Evolutionary conservation across 2,888 invertebrate genomes (phyloP).

Genomic region (Argyra leucocephala): DNA sequence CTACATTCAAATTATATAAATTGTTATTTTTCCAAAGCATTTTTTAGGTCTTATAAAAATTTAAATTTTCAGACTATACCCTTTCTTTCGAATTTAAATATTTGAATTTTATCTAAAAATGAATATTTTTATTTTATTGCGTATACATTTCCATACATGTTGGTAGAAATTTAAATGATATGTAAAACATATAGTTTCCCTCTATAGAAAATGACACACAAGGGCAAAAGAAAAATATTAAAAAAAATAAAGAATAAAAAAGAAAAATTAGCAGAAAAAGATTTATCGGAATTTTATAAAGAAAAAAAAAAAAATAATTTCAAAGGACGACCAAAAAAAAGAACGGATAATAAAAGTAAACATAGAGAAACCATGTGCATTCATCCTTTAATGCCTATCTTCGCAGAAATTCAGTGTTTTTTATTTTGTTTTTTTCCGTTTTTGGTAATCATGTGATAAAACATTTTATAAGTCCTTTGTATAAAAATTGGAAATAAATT

Average conservation of each 20-base stretch:
- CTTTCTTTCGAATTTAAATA: no score
- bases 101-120: neutral
- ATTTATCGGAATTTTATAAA: neutral
- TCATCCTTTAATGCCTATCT: neutral
- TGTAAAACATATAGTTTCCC: neutral
- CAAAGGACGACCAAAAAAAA: neutral
- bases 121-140: neutral
- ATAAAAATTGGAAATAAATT: no score
- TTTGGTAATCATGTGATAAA: neutral
- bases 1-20: no score
- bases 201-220: neutral
- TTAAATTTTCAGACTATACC: no score
- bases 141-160: no score
- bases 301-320: neutral
- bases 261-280: neutral
- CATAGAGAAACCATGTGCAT: neutral
- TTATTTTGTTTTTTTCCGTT: neutral
- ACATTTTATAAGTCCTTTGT: no score
- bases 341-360: neutral
- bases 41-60: no score
- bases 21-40: no score
- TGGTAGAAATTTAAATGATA: neutral
- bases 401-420: neutral
- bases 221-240: neutral
- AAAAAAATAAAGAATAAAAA: neutral